Evolutionary conservation across 2,888 invertebrate species (phyloP).

Genomic region (Heteromurus nitidus): DNA sequence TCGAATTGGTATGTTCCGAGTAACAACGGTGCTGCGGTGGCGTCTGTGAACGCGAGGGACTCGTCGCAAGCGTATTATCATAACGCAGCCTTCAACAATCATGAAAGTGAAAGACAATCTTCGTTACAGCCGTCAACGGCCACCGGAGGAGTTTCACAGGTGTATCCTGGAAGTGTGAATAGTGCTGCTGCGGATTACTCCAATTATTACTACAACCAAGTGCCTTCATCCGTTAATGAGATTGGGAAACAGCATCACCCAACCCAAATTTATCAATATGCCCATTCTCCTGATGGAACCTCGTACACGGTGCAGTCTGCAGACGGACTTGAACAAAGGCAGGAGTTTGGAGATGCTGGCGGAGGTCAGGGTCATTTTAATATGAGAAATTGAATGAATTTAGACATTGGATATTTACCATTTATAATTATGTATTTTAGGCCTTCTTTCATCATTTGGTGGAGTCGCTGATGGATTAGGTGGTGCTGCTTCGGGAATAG

Average conservation of each 20-base stretch:
- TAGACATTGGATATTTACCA: background rate
- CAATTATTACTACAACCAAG: conserved; percentile 13
- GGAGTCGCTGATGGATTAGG: conserved; percentile 39
- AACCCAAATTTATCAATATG: conserved; percentile 34
- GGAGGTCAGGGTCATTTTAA: background rate
- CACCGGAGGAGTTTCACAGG: background rate
- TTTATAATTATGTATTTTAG: conserved; percentile 7
- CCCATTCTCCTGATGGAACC: conserved; percentile 27
- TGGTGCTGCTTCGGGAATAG: conserved; percentile 39
- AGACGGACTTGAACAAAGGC: conserved; percentile 32
- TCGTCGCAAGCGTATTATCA: background rate
- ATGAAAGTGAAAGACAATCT: no score
- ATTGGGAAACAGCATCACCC: conserved; percentile 4
- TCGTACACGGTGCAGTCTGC: background rate
- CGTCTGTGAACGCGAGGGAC: background rate
- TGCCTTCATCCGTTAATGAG: background rate
- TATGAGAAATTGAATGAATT: background rate
- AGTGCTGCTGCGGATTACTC: background rate
- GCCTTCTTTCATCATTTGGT: conserved; percentile 8
- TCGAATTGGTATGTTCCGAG: conserved; percentile 28
- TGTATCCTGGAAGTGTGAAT: background rate
- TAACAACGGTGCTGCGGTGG: background rate
- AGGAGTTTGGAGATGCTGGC: conserved; percentile 20
- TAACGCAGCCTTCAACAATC: no score
- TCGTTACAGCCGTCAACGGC: background rate